phyloP scores from a whole-genome alignment of 2,113 vertebrate genomes.

The Corydoras maculifer region DNA sequence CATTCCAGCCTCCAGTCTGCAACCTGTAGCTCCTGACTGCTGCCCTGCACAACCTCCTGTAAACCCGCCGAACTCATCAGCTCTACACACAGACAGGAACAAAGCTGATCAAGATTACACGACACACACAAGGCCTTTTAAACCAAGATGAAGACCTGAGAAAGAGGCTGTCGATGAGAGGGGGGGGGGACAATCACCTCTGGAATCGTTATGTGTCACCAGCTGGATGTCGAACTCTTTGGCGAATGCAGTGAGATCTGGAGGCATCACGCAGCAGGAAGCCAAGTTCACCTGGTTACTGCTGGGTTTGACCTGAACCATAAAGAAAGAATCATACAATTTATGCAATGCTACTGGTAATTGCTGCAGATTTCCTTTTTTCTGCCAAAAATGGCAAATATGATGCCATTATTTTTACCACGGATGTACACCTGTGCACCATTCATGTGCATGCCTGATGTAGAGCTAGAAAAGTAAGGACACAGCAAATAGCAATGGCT shows the following conservation, averaged over 20 bases:
- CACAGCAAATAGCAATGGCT: too few species aligned
- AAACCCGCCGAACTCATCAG: conserved; percentile 84
- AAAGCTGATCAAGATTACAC: not conserved
- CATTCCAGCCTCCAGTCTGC: conserved; percentile 83
- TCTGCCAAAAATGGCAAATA: too few species aligned
- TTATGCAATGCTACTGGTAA: too few species aligned
- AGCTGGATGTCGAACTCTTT: conserved; percentile 96
- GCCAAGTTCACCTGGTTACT: conserved; percentile 98
- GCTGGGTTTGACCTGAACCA: conserved; percentile 84
- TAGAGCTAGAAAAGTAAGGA: too few species aligned
- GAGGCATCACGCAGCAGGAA: conserved; percentile 98
- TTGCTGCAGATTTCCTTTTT: too few species aligned
- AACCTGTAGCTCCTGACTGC: conserved; percentile 66
- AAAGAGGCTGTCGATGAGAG: too few species aligned
- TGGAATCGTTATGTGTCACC: conserved; percentile 92
- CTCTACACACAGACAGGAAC: conserved; percentile 66
- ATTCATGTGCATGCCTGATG: too few species aligned
- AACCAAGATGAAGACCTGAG: too few species aligned
- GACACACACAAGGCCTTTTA: not conserved
- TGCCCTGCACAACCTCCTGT: conserved; percentile 81
- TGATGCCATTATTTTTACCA: too few species aligned
- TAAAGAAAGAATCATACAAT: not conserved
- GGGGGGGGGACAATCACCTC: conserved; percentile 68
- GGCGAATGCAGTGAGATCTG: conserved; percentile 93
- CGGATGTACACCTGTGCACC: too few species aligned